phyloP scores from a whole-genome alignment of 2,888 invertebrate genomes.

The Torymus aiolomorphi region DNA sequence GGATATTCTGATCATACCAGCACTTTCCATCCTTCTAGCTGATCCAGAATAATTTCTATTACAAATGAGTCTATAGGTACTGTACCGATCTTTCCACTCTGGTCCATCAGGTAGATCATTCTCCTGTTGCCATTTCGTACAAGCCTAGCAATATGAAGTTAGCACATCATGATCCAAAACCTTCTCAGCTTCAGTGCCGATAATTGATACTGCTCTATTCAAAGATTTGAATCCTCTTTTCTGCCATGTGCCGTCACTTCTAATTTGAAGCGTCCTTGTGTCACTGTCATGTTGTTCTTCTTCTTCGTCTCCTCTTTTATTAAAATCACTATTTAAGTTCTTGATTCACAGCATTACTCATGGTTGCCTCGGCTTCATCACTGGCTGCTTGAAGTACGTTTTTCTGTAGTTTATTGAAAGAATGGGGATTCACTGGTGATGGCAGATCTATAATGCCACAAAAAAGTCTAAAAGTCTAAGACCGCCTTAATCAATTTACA shows the following conservation, averaged over 20 bases:
- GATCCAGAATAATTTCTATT: too few relatives aligned
- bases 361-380: neutral
- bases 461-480: too few relatives aligned
- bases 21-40: too few relatives aligned
- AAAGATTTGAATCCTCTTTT: neutral
- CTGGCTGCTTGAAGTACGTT: neutral
- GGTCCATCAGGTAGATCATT: neutral
- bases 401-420: neutral
- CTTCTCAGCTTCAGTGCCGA: conserved; percentile 2
- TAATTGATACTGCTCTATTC: neutral
- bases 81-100: too few relatives aligned
- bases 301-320: neutral
- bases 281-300: neutral
- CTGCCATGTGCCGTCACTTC: conserved; percentile 1
- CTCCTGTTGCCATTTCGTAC: neutral
- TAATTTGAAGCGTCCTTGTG: neutral
- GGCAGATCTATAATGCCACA: too few relatives aligned
- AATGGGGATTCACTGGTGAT: too few relatives aligned
- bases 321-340: neutral
- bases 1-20: too few relatives aligned
- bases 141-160: neutral
- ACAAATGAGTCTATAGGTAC: too few relatives aligned
- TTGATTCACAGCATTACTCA: neutral
- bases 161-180: neutral
- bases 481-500: too few relatives aligned